These are phyloP conservation scores for Hydra vulgaris DNA, from an alignment of 30 jellyfish, hydroid and myxozoan genomes.

Conservation along the genomic window DNA sequence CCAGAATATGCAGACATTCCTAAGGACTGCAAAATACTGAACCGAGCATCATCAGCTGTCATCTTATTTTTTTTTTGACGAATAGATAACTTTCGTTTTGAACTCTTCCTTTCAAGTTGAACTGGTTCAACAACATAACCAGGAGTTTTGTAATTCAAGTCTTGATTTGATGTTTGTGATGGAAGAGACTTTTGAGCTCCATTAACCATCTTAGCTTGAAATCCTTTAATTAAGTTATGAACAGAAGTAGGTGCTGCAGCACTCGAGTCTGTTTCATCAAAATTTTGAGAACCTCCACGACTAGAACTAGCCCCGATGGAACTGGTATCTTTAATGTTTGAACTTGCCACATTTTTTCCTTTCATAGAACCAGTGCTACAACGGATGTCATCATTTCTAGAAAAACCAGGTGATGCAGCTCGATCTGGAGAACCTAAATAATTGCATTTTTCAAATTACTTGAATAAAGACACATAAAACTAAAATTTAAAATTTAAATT, in stretches of 20 bases:
- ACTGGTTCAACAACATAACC: slow-evolving; percentile 44
- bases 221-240: slow-evolving; percentile 60
- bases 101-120: slow-evolving; percentile 38
- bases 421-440: not conserved
- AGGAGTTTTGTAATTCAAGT: slow-evolving; percentile 23
- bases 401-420: not conserved
- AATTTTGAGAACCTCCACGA: slow-evolving; percentile 6
- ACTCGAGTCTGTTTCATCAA: slow-evolving; percentile 10
- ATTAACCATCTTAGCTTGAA: slow-evolving; percentile 56
- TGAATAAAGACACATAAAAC: too few relatives aligned
- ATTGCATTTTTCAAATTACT: too few relatives aligned
- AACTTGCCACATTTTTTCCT: slow-evolving; percentile 12
- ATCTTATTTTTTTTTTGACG: slow-evolving; percentile 43
- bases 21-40: slow-evolving; percentile 50
- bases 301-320: slow-evolving; percentile 5
- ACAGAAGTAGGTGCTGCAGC: slow-evolving; percentile 22
- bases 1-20: slow-evolving; percentile 95
- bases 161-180: slow-evolving; percentile 14
- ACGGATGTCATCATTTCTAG: slow-evolving; percentile 61
- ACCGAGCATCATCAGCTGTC: slow-evolving; percentile 55
- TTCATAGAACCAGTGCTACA: slow-evolving; percentile 80
- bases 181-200: not conserved
- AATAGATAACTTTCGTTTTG: slow-evolving; percentile 69
- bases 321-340: slow-evolving; percentile 1
- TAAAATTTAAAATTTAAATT: too few relatives aligned